A percentile compares a stretch with the other conserved stretches of the same genome.
Evolutionary conservation across 2,797 vertebrate genomes (phyloP).

Genomic region (Parotocinclus haroldoi): DNA sequence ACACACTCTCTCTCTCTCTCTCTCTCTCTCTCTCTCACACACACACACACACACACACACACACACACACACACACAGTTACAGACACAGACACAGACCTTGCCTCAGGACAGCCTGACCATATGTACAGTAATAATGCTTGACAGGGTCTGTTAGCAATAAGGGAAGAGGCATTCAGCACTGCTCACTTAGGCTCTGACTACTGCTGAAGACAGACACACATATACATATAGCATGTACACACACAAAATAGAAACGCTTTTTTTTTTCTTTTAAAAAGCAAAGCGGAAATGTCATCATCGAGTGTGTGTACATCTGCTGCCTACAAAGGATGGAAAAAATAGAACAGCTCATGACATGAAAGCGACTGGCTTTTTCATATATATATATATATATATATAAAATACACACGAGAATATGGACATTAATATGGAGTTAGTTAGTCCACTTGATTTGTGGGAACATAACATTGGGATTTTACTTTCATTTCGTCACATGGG

Average conservation of each 20-base stretch:
- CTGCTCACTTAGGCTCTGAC: slow-evolving; percentile 49
- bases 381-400: too few relatives aligned
- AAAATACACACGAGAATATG: too few relatives aligned
- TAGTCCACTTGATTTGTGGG: too few relatives aligned
- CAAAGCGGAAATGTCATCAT: slow-evolving; percentile 8
- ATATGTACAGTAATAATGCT: slow-evolving; percentile 63
- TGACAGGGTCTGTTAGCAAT: slow-evolving; percentile 57
- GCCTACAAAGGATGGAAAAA: neutral
- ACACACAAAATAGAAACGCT: neutral
- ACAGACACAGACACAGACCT: slow-evolving; percentile 17
- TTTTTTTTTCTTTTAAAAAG: neutral
- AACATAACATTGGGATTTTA: too few relatives aligned
- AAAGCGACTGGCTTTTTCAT: too few relatives aligned
- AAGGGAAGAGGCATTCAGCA: slow-evolving; percentile 59
- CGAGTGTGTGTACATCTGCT: neutral
- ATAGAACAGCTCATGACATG: too few relatives aligned
- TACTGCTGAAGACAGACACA: slow-evolving; percentile 17
- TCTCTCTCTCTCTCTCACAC: too few relatives aligned
- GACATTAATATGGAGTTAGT: too few relatives aligned
- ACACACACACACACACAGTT: slow-evolving; percentile 31
- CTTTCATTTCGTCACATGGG: too few relatives aligned
- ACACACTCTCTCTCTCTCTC: too few relatives aligned
- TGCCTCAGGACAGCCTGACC: slow-evolving; percentile 64
- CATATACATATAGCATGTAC: slow-evolving; percentile 16
- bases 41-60: slow-evolving; percentile 24